phyloP scores from a whole-genome alignment of 2,888 invertebrate genomes.

The Acrocyrtus sp. region DNA sequence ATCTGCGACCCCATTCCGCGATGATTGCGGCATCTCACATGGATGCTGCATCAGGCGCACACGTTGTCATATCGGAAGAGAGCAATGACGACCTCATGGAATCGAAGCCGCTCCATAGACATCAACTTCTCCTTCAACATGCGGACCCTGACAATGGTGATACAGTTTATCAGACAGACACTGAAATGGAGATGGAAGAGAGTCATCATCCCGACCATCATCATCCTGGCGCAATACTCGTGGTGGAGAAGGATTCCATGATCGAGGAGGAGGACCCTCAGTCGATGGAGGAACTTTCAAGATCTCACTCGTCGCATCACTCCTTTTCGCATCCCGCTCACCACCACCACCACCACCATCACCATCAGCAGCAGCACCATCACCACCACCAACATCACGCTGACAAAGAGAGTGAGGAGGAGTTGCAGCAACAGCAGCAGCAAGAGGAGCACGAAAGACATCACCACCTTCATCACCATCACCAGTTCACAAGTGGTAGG shows the following conservation, averaged over 20 bases:
- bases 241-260: conserved; percentile 18
- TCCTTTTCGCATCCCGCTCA: conserved; percentile 8
- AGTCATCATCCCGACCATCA: conserved; percentile 2
- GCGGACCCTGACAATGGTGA: conserved; percentile 37
- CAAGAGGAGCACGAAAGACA: conserved; percentile 40
- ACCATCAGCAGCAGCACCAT: conserved; percentile 1
- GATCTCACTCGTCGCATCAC: background rate
- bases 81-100: conserved; percentile 24
- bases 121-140: conserved; percentile 22
- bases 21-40: conserved; percentile 27
- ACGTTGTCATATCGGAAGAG: conserved; percentile 38
- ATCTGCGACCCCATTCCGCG: conserved; percentile 23
- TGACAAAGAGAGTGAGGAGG: conserved; percentile 25
- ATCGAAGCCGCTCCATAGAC: conserved; percentile 23
- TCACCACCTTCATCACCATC: conserved; percentile 38
- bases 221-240: conserved; percentile 18
- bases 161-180: conserved; percentile 42
- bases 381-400: background rate
- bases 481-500: conserved; percentile 24
- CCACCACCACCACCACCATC: conserved; percentile 32
- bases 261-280: conserved; percentile 22
- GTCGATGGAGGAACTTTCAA: background rate
- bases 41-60: background rate
- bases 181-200: conserved; percentile 39
- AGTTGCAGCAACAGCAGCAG: conserved; percentile 10